Conservation (phyloP, 2,797 vertebrate genomes). For the Borostomias antarcticus region DNA sequence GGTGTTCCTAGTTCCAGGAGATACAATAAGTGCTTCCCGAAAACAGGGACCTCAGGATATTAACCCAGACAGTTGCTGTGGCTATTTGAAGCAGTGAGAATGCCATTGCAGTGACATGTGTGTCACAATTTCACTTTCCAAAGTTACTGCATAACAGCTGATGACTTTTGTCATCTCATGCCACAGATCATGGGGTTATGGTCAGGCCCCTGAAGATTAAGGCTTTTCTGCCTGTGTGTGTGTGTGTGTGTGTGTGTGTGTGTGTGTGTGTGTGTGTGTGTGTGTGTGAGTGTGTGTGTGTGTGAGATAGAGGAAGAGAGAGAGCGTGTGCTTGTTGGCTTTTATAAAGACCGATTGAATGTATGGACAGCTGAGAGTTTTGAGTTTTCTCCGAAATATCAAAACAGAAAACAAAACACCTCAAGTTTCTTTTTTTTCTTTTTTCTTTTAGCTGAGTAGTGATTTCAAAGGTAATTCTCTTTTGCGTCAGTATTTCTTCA, state of each 20-base stretch:
- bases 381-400: slow-evolving; percentile 14
- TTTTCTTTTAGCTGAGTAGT: too few relatives aligned
- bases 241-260: slow-evolving; percentile 4
- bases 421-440: slow-evolving; percentile 54
- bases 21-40: neutral
- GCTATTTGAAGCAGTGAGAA: slow-evolving; percentile 12
- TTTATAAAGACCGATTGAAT: neutral
- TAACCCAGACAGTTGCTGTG: slow-evolving; percentile 4
- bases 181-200: neutral
- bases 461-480: slow-evolving; percentile 30
- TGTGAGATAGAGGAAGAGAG: neutral
- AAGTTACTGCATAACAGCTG: neutral
- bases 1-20: slow-evolving; percentile 2
- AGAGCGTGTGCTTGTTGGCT: neutral
- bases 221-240: neutral
- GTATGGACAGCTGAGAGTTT: slow-evolving; percentile 6
- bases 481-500: slow-evolving; percentile 36
- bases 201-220: neutral
- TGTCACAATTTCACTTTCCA: slow-evolving; percentile 24
- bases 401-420: slow-evolving; percentile 45
- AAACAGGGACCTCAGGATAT: neutral
- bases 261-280: neutral
- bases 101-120: slow-evolving; percentile 23
- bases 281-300: neutral
- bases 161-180: slow-evolving; percentile 14